phyloP scores from a whole-genome alignment of 2,113 vertebrate species.

The Etia nguti region DNA sequence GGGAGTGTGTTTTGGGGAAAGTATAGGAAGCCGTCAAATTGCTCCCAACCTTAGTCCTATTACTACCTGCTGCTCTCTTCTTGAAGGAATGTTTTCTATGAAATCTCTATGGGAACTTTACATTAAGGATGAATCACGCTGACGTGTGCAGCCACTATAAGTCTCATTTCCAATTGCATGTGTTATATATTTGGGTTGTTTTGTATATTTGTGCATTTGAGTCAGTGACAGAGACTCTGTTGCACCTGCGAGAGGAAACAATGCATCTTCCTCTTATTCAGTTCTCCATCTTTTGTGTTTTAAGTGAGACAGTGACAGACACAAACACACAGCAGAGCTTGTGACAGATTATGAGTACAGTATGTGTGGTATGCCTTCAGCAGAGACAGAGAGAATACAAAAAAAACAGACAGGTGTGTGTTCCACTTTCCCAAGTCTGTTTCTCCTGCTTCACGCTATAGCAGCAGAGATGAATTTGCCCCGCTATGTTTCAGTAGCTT shows the following conservation, averaged over 20 bases:
- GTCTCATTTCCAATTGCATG: not conserved
- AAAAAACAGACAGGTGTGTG: constrained; percentile 19
- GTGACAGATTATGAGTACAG: not conserved
- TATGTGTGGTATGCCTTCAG: not conserved
- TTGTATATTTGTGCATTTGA: not conserved
- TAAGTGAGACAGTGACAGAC: not conserved
- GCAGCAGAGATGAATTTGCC: constrained; percentile 25
- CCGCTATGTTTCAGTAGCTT: constrained; percentile 4
- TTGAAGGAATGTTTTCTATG: not conserved
- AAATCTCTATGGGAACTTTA: not conserved
- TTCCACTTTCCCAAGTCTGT: not conserved
- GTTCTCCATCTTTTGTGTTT: constrained; percentile 2
- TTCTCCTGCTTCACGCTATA: not conserved
- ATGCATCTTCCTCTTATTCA: not conserved
- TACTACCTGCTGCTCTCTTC: not conserved
- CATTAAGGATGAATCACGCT: not conserved
- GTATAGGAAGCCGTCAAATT: not conserved
- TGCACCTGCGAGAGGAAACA: not conserved
- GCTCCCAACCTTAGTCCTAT: not conserved
- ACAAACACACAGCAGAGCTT: not conserved
- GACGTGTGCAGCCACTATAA: not conserved
- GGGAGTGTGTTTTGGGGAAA: not conserved
- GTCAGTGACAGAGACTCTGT: not conserved
- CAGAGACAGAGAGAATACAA: not conserved
- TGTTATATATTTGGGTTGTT: not conserved